Conservation (phyloP, 2,888 invertebrate species). For the Ernsta delagoae region DNA sequence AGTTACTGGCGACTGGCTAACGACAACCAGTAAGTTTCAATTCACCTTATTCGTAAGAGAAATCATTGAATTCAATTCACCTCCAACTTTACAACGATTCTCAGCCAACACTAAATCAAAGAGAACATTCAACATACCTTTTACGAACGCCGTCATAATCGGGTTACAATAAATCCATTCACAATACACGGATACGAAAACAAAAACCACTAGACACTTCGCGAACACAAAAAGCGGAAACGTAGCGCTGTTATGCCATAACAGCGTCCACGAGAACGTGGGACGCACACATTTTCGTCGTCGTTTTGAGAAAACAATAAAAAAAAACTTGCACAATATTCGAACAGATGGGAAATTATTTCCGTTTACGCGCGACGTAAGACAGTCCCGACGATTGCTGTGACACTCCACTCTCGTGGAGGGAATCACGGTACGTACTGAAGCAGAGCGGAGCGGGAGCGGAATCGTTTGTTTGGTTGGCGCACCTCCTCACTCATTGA, state of each 20-base stretch:
- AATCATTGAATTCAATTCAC: constrained; percentile 40
- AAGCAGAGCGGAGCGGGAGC: constrained; percentile 41
- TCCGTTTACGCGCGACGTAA: constrained; percentile 73
- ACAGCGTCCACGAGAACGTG: constrained; percentile 49
- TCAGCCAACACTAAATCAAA: constrained; percentile 33
- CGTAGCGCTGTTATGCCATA: constrained; percentile 49
- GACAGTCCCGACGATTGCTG: constrained; percentile 41
- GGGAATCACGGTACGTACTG: constrained; percentile 66
- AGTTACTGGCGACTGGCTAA: constrained; percentile 66
- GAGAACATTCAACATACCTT: constrained; percentile 45
- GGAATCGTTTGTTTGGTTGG: constrained; percentile 64
- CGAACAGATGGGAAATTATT: constrained; percentile 81
- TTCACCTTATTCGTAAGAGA: constrained; percentile 43
- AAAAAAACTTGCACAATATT: constrained; percentile 76
- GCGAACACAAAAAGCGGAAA: constrained; percentile 67
- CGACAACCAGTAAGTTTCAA: constrained; percentile 44
- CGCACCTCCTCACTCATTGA: constrained; percentile 43
- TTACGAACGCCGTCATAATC: constrained; percentile 73
- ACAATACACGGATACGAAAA: constrained; percentile 69
- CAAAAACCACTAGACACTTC: constrained; percentile 75
- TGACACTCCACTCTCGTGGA: constrained; percentile 53
- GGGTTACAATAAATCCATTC: constrained; percentile 76
- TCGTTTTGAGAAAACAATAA: constrained; percentile 63
- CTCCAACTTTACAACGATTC: constrained; percentile 12
- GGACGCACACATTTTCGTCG: constrained; percentile 64